These are phyloP conservation scores for Pissodes strobi DNA, from an alignment of 1,140 invertebrate species.

Conservation along the genomic window DNA sequence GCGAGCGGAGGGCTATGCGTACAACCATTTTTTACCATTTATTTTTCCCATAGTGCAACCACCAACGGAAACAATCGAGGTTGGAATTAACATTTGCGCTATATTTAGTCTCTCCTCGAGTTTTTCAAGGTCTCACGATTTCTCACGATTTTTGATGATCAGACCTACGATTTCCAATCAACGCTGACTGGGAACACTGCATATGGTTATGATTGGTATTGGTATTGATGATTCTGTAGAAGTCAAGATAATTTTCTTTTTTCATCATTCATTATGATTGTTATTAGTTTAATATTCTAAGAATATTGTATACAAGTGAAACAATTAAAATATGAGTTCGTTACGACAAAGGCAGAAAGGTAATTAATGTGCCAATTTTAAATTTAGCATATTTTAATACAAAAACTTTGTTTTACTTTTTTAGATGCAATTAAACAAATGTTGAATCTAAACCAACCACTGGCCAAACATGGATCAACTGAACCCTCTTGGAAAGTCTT, in stretches of 20 bases:
- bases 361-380: not conserved
- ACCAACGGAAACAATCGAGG: too few species aligned
- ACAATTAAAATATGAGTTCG: slow-evolving; percentile 24
- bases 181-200: too few species aligned
- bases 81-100: too few species aligned
- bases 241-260: not conserved
- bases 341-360: slow-evolving; percentile 29
- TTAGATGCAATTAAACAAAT: slow-evolving; percentile 88
- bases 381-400: not conserved
- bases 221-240: too few species aligned
- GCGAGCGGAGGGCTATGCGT: too few species aligned
- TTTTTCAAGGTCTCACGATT: too few species aligned
- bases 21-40: too few species aligned
- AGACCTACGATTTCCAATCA: too few species aligned
- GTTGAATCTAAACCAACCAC: slow-evolving; percentile 90
- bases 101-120: too few species aligned
- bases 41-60: too few species aligned
- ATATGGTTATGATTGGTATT: too few species aligned
- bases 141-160: too few species aligned
- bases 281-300: not conserved
- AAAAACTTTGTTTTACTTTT: slow-evolving; percentile 27
- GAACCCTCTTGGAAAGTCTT: slow-evolving; percentile 96
- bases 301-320: not conserved
- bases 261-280: not conserved
- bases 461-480: slow-evolving; percentile 72